Base-by-base conservation (phyloP, 1,140 invertebrate species). In the Liolophura sinensis region DNA sequence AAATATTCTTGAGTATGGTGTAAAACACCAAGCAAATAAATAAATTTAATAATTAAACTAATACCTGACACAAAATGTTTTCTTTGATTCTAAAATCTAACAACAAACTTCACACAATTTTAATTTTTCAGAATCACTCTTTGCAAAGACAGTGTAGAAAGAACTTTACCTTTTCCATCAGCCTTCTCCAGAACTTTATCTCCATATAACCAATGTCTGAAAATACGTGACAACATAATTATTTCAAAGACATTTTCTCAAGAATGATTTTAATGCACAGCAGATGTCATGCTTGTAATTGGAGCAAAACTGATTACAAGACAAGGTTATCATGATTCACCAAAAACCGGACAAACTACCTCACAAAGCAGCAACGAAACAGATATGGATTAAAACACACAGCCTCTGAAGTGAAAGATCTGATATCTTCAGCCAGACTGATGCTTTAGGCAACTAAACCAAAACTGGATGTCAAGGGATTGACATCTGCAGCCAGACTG, bases 181-280 rank as follows among this genome's bases (percentile, higher is more conserved):
- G 50, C 56, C 50, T 64, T 46, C n/a, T 59, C 18, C 52, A 67
- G 48, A 18, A 88, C 73, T 78, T 90, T 91, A 80, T 93, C 91
- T 24, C 93, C 93, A 85, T 94, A 95, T 31, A 96, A 78, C 94
- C 94, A 95, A 79, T 93, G 88, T 69, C 92, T 92, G 76, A 71
- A 87, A 86, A 71, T 50, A 57, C 60, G 61, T 6, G 46, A 31
- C 15, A 16, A 16, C 16, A 65, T 9, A 60, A 60, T 24, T 47
- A 57, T 11, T 49, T 18, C 22, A 31, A 5, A 1, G 24, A 15
- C 49, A 51, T 7, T 51, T 49, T 22, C 15, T 6, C 40, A 7
- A 40, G 16, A 64, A n/a, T 62, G 70, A 65, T 4, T 65, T 16
- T 27, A 57, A 5, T n/a, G n/a, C n/a, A n/a, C n/a, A n/a, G n/a